Evolutionary conservation across 2,888 invertebrate genomes (phyloP), one percentile per base, ranked within the genome.

Genomic region (Drosophila neutralis): DNA sequence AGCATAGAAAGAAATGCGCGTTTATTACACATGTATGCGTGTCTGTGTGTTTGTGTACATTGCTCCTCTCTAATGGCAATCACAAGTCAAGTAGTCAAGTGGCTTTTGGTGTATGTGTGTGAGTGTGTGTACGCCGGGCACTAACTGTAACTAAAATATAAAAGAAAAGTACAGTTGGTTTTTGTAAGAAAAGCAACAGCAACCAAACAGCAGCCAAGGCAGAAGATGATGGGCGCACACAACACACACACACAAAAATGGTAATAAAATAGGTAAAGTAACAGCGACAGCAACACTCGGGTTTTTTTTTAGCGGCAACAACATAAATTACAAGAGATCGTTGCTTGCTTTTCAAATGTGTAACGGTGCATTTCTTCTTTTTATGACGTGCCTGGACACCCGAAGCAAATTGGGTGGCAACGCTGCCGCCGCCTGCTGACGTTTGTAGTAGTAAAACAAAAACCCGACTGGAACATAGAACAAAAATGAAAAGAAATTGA

Each of bases 231-330:
- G 78, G 78, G 73, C 51, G 59, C 66, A 45, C 45, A 45, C 45
- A 45, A 27, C 40, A n/a, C 2, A 45, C 6, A 36, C 53, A 24
- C 45, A n/a, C 35, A 57, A 54, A 89, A 86, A 86, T 86, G 89
- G 89, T 90, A 86, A 90, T 86, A 90, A 86, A 86, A 86, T 86
- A 86, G 85, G 78, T 83, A 83, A 86, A 86, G 89, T 89, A 90
- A 89, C 78, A 76, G 73, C 84, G 33, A 45, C 48, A 57, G 54
- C 70, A 80, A 68, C 31, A 42, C 79, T 82, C 76, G 24, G 27
- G 10, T 49, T 21, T 48, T 18, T 48, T 31, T 35, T 36, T 33
- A 24, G 45, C 45, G 8, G 24, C 45, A 45, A 24, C 67, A 57
- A 78, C 69, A 80, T 86, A 80, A 85, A 90, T 80, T 86, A 88